These are phyloP conservation scores for Saccopteryx bilineata DNA, from an alignment of 2,113 vertebrate species.

Conservation along the genomic window DNA sequence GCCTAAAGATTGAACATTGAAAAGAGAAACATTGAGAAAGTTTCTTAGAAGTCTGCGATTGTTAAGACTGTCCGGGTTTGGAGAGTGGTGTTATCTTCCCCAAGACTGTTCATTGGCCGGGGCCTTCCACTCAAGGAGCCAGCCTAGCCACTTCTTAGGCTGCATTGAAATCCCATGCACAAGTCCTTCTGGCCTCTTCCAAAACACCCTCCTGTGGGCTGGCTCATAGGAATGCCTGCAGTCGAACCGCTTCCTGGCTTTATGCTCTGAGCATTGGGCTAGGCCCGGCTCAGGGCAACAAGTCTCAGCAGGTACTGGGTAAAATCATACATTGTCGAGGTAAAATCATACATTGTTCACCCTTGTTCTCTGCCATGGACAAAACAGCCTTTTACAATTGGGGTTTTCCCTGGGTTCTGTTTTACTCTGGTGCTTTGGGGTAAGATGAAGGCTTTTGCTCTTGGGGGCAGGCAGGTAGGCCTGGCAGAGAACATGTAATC, in stretches of 20 bases:
- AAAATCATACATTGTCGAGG: neutral
- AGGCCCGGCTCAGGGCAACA: neutral
- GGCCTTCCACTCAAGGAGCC: neutral
- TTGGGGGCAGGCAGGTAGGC: neutral
- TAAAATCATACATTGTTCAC: neutral
- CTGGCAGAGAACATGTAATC: neutral
- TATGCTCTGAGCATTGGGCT: neutral
- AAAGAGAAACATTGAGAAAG: neutral
- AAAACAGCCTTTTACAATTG: neutral
- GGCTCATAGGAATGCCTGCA: neutral
- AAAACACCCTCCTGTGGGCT: neutral
- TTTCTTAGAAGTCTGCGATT: neutral
- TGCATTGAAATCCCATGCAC: fast-evolving
- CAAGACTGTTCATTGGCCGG: neutral
- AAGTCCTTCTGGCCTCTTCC: neutral
- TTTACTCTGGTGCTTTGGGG: neutral
- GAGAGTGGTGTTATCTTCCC: neutral
- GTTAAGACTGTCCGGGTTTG: neutral
- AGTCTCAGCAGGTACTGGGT: neutral
- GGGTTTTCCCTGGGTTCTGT: neutral
- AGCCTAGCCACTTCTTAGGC: neutral
- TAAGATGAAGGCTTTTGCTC: neutral
- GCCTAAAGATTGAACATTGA: neutral
- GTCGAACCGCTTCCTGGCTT: neutral
- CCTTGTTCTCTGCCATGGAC: neutral